phyloP scores from a whole-genome alignment of 2,113 vertebrate genomes.

The Hiodon tergisus region DNA sequence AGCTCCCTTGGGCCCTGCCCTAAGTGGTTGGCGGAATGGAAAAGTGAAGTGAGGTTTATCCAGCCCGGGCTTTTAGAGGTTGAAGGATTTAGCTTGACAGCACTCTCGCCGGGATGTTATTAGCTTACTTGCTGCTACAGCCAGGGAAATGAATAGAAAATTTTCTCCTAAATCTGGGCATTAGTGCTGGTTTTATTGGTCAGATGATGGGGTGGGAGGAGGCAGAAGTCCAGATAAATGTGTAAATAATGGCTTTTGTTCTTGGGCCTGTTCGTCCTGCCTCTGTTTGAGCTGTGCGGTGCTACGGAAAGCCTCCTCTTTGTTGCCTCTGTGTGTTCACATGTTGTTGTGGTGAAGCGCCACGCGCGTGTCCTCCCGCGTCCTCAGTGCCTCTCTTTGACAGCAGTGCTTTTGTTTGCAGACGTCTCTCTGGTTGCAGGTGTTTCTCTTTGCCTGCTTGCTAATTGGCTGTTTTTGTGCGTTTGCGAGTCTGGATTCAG shows the following conservation, averaged over 20 bases:
- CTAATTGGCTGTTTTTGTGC: neutral
- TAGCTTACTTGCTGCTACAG: conserved; percentile 51
- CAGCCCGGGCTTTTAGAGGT: conserved; percentile 32
- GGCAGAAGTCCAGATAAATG: conserved; percentile 20
- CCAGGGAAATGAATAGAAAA: conserved; percentile 45
- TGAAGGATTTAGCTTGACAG: conserved; percentile 45
- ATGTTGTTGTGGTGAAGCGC: neutral
- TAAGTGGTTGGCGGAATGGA: conserved; percentile 51
- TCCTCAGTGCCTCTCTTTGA: no score
- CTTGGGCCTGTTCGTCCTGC: conserved; percentile 34
- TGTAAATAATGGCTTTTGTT: conserved; percentile 35
- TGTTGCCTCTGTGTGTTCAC: neutral
- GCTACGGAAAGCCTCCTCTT: neutral
- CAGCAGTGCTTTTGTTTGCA: neutral
- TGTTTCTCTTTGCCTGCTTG: neutral
- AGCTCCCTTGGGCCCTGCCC: conserved; percentile 49
- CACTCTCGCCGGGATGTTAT: conserved; percentile 41
- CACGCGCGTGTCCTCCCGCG: neutral
- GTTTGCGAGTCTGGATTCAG: neutral
- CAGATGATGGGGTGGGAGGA: conserved; percentile 42
- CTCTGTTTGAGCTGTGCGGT: neutral
- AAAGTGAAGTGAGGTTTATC: conserved; percentile 52
- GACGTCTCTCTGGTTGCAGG: neutral
- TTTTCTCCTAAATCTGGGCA: conserved; percentile 44
- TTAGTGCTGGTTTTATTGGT: conserved; percentile 43